A percentile compares a stretch with the other conserved stretches of the same genome.
Evolutionary conservation across 2,797 vertebrate genomes (phyloP).

Genomic region (Sylvia borin): DNA sequence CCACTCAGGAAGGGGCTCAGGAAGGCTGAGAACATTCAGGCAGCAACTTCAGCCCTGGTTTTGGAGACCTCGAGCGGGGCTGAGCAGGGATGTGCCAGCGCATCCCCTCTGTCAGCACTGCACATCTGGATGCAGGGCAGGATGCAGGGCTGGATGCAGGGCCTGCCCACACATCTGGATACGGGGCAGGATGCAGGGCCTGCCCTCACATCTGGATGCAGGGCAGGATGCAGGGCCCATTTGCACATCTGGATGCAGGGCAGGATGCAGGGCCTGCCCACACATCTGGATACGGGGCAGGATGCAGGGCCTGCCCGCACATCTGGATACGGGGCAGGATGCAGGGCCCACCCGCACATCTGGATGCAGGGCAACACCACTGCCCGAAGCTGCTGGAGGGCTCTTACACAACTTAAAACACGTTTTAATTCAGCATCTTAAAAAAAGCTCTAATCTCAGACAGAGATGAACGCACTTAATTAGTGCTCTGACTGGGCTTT

Average conservation of each 20-base stretch:
- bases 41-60: neutral
- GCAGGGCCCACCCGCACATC: too few species aligned
- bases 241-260: too few species aligned
- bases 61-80: fast-evolving
- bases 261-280: too few species aligned
- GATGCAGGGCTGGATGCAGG: too few species aligned
- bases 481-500: neutral
- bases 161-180: too few species aligned
- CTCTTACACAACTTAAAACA: neutral
- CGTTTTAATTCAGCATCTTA: fast-evolving
- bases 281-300: neutral
- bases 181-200: too few species aligned
- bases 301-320: too few species aligned
- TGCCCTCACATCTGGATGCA: neutral
- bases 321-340: too few species aligned
- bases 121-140: neutral
- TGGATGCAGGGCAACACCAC: neutral
- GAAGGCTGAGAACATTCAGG: fast-evolving
- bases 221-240: too few species aligned
- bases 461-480: neutral
- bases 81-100: neutral
- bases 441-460: neutral
- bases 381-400: neutral
- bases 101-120: neutral
- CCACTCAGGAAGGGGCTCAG: fast-evolving